A percentile compares a stretch with the other conserved stretches of the same genome.
These are phyloP conservation scores for Neocrepidodera transversa DNA, from an alignment of 2,888 invertebrate genomes.

Conservation along the genomic window DNA sequence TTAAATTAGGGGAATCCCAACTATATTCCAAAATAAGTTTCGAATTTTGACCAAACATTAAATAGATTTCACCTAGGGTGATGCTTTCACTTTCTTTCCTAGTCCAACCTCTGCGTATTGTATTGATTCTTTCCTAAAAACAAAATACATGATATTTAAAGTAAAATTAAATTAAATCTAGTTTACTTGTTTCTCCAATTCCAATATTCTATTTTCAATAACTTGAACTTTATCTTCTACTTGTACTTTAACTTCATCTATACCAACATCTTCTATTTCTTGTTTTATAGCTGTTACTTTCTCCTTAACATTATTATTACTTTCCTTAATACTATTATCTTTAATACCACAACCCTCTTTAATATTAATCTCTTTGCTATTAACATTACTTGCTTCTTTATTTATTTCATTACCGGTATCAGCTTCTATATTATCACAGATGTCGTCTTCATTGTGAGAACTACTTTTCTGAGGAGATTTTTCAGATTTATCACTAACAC, in stretches of 20 bases:
- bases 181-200: conserved; percentile 31
- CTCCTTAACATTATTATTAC: conserved; percentile 11
- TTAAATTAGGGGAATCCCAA: conserved; percentile 67
- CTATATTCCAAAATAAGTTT: conserved; percentile 80
- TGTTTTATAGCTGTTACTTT: conserved; percentile 45
- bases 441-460: conserved; percentile 32
- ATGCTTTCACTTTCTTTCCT: conserved; percentile 76
- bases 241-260: conserved; percentile 38
- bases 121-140: conserved; percentile 49
- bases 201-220: conserved; percentile 24
- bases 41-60: conserved; percentile 82
- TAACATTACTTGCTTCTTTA: conserved; percentile 40
- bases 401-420: conserved; percentile 34
- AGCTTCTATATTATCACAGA: conserved; percentile 32
- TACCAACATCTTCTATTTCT: conserved; percentile 62
- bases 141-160: conserved; percentile 8
- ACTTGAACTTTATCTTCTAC: conserved; percentile 49
- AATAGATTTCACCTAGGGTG: conserved; percentile 87
- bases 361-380: conserved; percentile 43
- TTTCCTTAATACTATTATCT: background rate
- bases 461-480: conserved; percentile 37
- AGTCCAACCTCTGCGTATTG: conserved; percentile 80
- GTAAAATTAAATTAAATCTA: no score
- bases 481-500: conserved; percentile 40
- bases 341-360: background rate